These are phyloP conservation scores for Papio anubis DNA, from an alignment of 2,113 vertebrate genomes.

Conservation along the genomic window DNA sequence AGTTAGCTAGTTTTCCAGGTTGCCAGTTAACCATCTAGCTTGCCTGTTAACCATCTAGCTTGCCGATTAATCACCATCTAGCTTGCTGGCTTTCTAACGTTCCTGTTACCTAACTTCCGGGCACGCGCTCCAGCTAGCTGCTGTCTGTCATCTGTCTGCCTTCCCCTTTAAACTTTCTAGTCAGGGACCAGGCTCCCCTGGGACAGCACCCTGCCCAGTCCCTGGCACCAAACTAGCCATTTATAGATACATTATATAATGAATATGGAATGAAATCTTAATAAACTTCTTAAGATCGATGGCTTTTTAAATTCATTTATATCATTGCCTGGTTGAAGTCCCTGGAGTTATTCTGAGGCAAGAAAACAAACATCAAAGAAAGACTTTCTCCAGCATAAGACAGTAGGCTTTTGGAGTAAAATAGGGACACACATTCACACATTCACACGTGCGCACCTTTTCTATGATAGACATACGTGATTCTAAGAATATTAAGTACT, in stretches of 20 bases:
- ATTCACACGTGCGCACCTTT: fast-evolving
- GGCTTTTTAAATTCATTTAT: neutral
- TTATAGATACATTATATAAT: neutral
- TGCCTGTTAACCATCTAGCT: neutral
- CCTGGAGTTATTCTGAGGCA: neutral
- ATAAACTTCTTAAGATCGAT: neutral
- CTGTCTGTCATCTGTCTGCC: too few relatives aligned
- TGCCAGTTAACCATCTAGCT: neutral
- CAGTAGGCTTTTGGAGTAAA: neutral
- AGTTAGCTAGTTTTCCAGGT: neutral
- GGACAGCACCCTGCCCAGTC: neutral
- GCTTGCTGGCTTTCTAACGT: neutral
- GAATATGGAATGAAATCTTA: neutral
- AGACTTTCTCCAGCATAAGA: neutral
- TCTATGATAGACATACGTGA: fast-evolving
- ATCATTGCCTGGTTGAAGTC: neutral
- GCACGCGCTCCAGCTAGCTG: fast-evolving
- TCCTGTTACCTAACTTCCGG: neutral
- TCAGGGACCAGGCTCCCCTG: neutral
- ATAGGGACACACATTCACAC: neutral
- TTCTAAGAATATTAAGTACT: neutral
- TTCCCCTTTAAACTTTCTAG: fast-evolving
- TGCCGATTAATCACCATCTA: neutral
- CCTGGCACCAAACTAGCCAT: neutral
- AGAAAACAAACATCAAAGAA: neutral